Conservation (phyloP, 2,888 invertebrate genomes). For the Platycnemis pennipes region DNA sequence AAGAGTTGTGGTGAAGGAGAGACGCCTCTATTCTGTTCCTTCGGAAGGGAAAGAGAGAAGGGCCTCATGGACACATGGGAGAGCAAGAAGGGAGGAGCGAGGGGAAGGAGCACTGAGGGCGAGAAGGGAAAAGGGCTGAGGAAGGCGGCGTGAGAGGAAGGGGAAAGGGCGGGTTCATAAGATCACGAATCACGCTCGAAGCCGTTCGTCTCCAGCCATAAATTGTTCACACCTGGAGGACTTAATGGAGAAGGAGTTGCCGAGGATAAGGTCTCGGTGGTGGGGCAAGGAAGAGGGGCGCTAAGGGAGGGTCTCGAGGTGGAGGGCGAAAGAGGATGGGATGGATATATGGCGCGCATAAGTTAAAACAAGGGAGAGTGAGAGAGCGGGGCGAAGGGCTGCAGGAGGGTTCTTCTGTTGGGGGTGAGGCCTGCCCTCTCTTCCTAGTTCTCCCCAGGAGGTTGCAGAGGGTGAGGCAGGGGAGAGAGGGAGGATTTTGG, state of each 20-base stretch:
- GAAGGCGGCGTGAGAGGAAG: background rate
- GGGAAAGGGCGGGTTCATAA: constrained; percentile 48
- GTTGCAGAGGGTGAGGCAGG: background rate
- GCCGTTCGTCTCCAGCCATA: constrained; percentile 54
- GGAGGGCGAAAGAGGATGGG: background rate
- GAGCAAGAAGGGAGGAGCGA: background rate
- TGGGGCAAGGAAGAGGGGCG: background rate
- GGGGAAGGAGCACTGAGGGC: background rate
- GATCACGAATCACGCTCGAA: constrained; percentile 52
- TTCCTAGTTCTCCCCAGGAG: background rate
- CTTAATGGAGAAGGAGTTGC: constrained; percentile 48
- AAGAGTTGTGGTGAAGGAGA: background rate
- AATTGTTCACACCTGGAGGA: constrained; percentile 55
- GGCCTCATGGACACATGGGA: background rate
- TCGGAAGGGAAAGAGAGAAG: background rate
- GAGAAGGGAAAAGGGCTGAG: background rate
- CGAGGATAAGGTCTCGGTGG: background rate
- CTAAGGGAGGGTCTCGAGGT: constrained; percentile 18
- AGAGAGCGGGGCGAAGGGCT: background rate
- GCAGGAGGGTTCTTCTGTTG: background rate
- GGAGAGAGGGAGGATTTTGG: background rate
- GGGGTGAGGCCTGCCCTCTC: background rate
- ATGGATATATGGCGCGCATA: constrained; percentile 37
- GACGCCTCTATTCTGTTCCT: constrained; percentile 24
- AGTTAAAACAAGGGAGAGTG: background rate